Evolutionary conservation across 2,888 invertebrate species (phyloP).

Genomic region (Lamellibrachia satsuma): DNA sequence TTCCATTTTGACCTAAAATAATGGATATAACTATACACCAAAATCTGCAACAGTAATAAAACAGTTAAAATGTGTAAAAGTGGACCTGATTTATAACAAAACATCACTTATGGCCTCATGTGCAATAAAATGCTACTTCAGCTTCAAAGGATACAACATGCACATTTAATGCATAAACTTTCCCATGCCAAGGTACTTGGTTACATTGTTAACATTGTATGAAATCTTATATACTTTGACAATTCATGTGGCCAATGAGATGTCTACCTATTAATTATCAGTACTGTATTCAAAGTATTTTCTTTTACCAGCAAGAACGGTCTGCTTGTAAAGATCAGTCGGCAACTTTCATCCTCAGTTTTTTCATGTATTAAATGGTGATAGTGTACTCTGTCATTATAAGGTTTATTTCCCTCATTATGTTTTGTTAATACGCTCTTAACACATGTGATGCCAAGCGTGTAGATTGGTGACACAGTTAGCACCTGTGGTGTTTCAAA

Average conservation of each 20-base stretch:
- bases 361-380: neutral
- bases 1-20: too few species aligned
- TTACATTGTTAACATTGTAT: neutral
- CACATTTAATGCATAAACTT: neutral
- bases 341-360: constrained; percentile 8
- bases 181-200: neutral
- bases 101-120: neutral
- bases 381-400: neutral
- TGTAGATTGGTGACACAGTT: neutral
- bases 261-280: neutral
- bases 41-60: neutral
- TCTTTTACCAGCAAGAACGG: neutral
- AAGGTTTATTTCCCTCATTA: neutral
- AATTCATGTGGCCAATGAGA: neutral
- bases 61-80: neutral
- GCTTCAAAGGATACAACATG: neutral
- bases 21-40: too few species aligned
- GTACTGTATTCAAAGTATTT: neutral
- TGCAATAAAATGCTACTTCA: neutral
- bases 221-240: neutral
- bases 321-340: neutral
- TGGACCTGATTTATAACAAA: neutral
- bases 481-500: neutral
- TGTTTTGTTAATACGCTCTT: neutral
- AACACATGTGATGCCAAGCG: neutral